A percentile compares a stretch with the other conserved stretches of the same genome.
Evolutionary conservation across 2,113 vertebrate genomes (phyloP).

Genomic region (Ellobius talpinus): DNA sequence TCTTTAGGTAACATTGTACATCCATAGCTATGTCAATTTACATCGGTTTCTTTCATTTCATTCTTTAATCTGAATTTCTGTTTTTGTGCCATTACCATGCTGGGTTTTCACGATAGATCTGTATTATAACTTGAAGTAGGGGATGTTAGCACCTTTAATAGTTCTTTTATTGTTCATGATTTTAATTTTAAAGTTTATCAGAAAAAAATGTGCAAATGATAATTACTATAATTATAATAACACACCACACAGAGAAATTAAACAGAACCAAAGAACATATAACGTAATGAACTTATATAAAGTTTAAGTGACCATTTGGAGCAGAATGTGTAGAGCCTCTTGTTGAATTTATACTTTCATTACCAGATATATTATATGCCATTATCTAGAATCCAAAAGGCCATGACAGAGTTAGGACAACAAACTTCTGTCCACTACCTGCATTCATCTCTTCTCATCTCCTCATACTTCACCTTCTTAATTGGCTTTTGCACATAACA

Average conservation of each 20-base stretch:
- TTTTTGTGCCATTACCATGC: background rate
- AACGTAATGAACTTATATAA: background rate
- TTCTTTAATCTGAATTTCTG: background rate
- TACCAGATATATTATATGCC: background rate
- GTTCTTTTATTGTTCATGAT: background rate
- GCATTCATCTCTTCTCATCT: background rate
- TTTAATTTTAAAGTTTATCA: background rate
- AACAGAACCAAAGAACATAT: background rate
- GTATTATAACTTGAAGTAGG: background rate
- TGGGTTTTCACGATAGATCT: background rate
- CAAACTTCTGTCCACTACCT: no score
- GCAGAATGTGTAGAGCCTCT: accelerated
- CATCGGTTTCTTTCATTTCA: background rate
- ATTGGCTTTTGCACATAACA: background rate
- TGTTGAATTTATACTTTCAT: no score
- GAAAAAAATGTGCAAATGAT: background rate
- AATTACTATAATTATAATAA: background rate
- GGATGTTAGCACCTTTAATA: background rate
- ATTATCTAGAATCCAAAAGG: background rate
- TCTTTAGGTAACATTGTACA: no score
- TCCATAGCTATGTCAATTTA: background rate
- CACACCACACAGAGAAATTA: background rate
- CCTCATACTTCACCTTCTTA: background rate
- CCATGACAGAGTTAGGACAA: background rate
- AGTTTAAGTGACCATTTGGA: background rate